Evolutionary conservation across 2,888 invertebrate species (phyloP).

Genomic region (Hanleya hanleyi): DNA sequence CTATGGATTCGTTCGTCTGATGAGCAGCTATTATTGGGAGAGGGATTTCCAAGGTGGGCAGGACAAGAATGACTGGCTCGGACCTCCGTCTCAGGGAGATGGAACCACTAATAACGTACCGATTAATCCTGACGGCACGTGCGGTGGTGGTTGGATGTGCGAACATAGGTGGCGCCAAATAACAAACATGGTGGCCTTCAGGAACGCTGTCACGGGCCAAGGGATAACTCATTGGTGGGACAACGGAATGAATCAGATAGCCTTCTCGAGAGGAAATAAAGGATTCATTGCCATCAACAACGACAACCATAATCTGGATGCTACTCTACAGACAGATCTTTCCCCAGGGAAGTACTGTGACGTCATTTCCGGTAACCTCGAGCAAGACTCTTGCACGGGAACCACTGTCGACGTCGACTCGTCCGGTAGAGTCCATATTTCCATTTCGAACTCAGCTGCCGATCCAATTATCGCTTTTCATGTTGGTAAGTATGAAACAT

Average conservation of each 20-base stretch:
- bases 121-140: conserved; percentile 24
- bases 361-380: conserved; percentile 80
- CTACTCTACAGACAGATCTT: conserved; percentile 72
- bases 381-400: conserved; percentile 78
- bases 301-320: conserved; percentile 72
- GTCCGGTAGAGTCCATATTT: conserved; percentile 78
- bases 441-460: conserved; percentile 75
- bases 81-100: neutral
- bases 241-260: conserved; percentile 85
- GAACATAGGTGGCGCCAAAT: conserved; percentile 69
- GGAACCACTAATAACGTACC: conserved; percentile 40
- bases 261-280: conserved; percentile 85
- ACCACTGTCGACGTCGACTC: conserved; percentile 78
- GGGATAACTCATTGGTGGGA: conserved; percentile 83
- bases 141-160: conserved; percentile 54
- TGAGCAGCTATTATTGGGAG: conserved; percentile 82
- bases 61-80: conserved; percentile 8
- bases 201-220: conserved; percentile 57
- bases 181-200: conserved; percentile 72
- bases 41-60: neutral
- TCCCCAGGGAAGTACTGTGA: conserved; percentile 88
- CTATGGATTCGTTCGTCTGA: conserved; percentile 79
- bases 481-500: conserved; percentile 53
- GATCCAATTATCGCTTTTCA: conserved; percentile 85
- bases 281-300: conserved; percentile 83